Evolutionary conservation across 2,797 vertebrate species (phyloP).

Genomic region (Argyrosomus regius): DNA sequence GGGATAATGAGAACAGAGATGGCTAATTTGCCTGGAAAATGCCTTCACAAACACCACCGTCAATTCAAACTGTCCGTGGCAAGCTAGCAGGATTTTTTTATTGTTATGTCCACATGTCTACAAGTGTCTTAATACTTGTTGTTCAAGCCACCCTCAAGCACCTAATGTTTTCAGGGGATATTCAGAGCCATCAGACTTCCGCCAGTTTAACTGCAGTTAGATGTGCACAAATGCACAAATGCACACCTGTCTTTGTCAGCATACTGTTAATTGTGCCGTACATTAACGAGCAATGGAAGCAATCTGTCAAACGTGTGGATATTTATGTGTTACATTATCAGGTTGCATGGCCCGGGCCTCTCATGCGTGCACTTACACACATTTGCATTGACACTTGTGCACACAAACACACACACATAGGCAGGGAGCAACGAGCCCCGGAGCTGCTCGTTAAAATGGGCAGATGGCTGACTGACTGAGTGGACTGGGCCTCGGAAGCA

Average conservation of each 20-base stretch:
- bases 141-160: conserved; percentile 31
- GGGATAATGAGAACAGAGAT: conserved; percentile 82
- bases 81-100: conserved; percentile 40
- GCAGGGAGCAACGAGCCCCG: conserved; percentile 50
- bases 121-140: conserved; percentile 60
- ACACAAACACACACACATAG: conserved; percentile 20
- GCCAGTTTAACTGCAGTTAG: conserved; percentile 34
- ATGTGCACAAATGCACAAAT: conserved; percentile 36
- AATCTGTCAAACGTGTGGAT: conserved; percentile 77
- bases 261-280: conserved; percentile 54
- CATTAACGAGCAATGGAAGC: conserved; percentile 68
- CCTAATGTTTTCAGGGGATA: conserved; percentile 11
- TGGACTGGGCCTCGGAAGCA: conserved; percentile 69
- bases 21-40: conserved; percentile 80
- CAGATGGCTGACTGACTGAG: conserved; percentile 82
- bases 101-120: conserved; percentile 45
- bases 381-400: conserved; percentile 37
- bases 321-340: conserved; percentile 62
- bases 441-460: conserved; percentile 78
- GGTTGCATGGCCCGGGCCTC: conserved; percentile 12
- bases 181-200: conserved; percentile 14
- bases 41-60: conserved; percentile 68
- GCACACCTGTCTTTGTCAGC: conserved; percentile 61
- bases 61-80: conserved; percentile 62
- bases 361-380: conserved; percentile 20